phyloP scores from a whole-genome alignment of 2,888 invertebrate genomes.

The Apocheima hispidaria region DNA sequence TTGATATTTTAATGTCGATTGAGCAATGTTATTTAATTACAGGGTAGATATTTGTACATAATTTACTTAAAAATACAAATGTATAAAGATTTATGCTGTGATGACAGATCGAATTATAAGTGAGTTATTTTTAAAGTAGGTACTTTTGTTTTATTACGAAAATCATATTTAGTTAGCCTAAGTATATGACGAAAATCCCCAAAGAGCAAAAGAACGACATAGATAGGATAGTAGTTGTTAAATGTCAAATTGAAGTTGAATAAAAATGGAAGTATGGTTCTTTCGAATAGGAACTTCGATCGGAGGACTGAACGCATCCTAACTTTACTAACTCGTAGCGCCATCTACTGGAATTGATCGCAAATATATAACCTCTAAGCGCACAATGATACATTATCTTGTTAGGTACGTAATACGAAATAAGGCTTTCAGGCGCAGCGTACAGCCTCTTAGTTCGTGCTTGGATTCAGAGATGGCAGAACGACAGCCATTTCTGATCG shows the following conservation, averaged over 20 bases:
- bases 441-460: conserved; percentile 48
- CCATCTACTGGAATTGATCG: conserved; percentile 47
- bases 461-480: conserved; percentile 54
- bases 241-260: too few species aligned
- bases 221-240: too few species aligned
- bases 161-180: too few species aligned
- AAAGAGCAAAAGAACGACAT: too few species aligned
- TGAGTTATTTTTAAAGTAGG: conserved; percentile 61
- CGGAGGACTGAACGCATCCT: not conserved
- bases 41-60: conserved; percentile 47
- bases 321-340: conserved; percentile 35
- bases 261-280: too few species aligned
- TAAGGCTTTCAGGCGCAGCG: conserved; percentile 21
- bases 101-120: conserved; percentile 60
- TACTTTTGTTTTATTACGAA: conserved; percentile 49
- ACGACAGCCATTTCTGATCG: not conserved
- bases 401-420: not conserved
- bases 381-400: not conserved
- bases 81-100: conserved; percentile 48
- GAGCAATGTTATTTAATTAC: conserved; percentile 44
- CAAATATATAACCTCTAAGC: not conserved
- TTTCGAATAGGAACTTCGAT: not conserved
- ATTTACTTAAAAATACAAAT: conserved; percentile 36
- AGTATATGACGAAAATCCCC: too few species aligned
- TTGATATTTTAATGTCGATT: conserved; percentile 26